Evolutionary conservation across 2,888 invertebrate species (phyloP), one percentile per base, ranked within the genome.

Genomic region (Campoletis raptor): DNA sequence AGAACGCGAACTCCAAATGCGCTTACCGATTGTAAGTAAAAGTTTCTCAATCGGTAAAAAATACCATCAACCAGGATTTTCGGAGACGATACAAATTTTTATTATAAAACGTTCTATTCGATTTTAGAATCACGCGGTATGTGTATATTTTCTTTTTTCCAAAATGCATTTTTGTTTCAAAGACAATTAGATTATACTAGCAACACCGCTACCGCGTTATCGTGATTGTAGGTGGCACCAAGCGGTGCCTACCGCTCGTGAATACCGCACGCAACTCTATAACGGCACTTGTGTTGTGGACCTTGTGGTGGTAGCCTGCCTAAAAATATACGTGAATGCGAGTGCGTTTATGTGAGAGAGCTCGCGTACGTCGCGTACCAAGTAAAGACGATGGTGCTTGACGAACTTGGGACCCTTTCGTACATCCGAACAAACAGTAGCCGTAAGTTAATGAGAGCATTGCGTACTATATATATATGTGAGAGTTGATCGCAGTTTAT

Each of bases 141-240:
- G 10, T 10, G 54, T 2, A 10, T 54, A 9, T 54, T 54, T 9
- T 9, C 10, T 21, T 54, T 7, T 57, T 57, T 24, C 2, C 3
- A 4, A 12, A 12, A 24, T 8, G 2, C 12, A 12, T 52, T 21
- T 12, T 24, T 1, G 24, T 57, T 24, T 57, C 0, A 24, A 1
- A 24, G 4, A 24, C 10, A 5, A 24, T 5, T 12, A n/a, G 4
- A 12, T 24, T 24, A 4, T 12, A 57, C 12, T 57, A 24, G 57
- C 21, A 10, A 10, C 57, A 5, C 57, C 10, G 57, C 24, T 57
- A 24, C 12, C 8, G 21, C 24, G n/a, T 18, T n/a, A 12, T 24
- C 57, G 57, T 57, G 57, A 57, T 57, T 57, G 57, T 57, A 57
- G 57, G 57, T 57, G 57, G 57, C 57, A 57, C 57, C 57, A 24